A percentile compares a stretch with the other conserved stretches of the same genome.
phyloP scores from a whole-genome alignment of 2,113 vertebrate species.

The Pseudorectes ferrugineus region DNA sequence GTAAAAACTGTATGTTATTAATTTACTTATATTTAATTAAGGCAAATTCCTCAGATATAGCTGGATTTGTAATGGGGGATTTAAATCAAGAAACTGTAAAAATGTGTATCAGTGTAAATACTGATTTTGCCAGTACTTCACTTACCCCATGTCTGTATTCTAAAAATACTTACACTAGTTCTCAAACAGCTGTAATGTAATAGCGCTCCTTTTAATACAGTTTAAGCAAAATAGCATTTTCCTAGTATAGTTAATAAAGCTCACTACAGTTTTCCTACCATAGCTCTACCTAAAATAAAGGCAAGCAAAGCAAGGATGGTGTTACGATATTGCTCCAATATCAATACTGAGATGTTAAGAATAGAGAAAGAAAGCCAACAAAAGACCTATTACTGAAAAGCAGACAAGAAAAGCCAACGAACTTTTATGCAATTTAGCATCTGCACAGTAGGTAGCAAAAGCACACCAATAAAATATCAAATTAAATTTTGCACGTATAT shows the following conservation, averaged over 20 bases:
- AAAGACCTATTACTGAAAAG: slow-evolving; percentile 2
- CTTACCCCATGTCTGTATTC: neutral
- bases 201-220: neutral
- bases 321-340: neutral
- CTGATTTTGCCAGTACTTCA: neutral
- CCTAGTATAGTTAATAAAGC: neutral
- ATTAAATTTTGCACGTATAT: slow-evolving; percentile 31
- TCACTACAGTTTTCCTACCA: neutral
- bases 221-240: slow-evolving; percentile 22
- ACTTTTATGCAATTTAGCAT: slow-evolving; percentile 41
- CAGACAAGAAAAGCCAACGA: slow-evolving; percentile 45
- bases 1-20: neutral
- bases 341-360: neutral
- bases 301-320: slow-evolving; percentile 24
- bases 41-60: neutral
- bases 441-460: slow-evolving; percentile 56
- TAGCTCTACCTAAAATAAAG: slow-evolving; percentile 24
- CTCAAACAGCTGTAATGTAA: neutral
- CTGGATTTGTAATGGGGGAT: neutral
- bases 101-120: neutral
- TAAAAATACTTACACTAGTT: slow-evolving; percentile 19
- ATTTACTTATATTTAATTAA: slow-evolving; percentile 7
- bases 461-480: slow-evolving; percentile 51
- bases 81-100: neutral
- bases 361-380: neutral